A percentile compares a stretch with the other conserved stretches of the same genome.
These are phyloP conservation scores for Holothuria glaberrima DNA, from an alignment of 35 echinoderm and acorn worm genomes.

Conservation along the genomic window DNA sequence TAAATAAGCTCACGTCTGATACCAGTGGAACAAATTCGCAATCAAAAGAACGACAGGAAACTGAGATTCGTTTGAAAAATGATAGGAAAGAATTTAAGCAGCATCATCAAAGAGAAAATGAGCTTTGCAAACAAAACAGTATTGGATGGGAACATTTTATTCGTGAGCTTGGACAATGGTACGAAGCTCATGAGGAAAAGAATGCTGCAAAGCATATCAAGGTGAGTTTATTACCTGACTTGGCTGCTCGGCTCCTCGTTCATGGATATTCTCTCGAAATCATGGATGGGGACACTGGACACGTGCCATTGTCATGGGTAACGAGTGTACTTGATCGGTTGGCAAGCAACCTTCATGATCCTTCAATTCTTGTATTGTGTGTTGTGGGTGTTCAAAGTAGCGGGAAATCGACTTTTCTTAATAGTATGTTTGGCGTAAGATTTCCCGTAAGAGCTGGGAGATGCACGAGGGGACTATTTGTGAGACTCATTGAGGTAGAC, in stretches of 20 bases:
- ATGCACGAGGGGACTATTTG: too few species aligned
- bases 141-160: constrained; percentile 44
- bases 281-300: constrained; percentile 40
- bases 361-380: not conserved
- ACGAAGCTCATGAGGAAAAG: constrained; percentile 15
- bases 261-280: constrained; percentile 28
- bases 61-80: not conserved
- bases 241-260: not conserved
- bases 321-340: constrained; percentile 16
- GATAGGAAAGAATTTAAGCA: not conserved
- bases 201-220: not conserved
- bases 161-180: constrained; percentile 40
- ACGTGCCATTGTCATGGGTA: constrained; percentile 19
- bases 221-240: not conserved
- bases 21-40: not conserved
- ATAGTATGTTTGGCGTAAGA: too few species aligned
- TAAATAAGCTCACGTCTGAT: constrained; percentile 3
- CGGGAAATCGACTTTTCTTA: too few species aligned
- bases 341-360: not conserved
- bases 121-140: not conserved
- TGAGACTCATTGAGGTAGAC: too few species aligned
- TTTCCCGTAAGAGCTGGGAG: too few species aligned
- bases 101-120: not conserved
- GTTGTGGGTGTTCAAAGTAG: constrained; percentile 38
- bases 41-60: not conserved